Conservation (phyloP, 37 sponge, comb jelly and placozoan species). For the Geodia barretti region DNA sequence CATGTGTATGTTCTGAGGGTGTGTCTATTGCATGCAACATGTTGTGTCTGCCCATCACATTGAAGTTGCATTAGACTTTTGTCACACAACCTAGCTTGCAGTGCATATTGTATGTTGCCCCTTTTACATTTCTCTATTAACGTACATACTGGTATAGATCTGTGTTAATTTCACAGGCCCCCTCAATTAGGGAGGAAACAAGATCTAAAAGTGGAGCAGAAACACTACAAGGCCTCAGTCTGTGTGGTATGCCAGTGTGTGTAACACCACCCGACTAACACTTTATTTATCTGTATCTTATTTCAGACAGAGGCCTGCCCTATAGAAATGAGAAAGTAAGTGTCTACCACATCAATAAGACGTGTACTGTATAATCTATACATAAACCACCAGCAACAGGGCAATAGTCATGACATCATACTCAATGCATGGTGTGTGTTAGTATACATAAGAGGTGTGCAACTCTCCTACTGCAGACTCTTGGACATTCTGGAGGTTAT, state of each 20-base stretch:
- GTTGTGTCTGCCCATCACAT: too few relatives aligned
- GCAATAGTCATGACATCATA: too few relatives aligned
- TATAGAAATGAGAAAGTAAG: constrained; percentile 73
- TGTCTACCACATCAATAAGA: background rate
- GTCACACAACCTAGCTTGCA: too few relatives aligned
- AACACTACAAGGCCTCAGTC: constrained; percentile 74
- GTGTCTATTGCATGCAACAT: too few relatives aligned
- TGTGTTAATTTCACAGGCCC: constrained; percentile 35
- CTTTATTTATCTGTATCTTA: background rate
- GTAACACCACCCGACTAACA: background rate
- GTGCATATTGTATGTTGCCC: too few relatives aligned
- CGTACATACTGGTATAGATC: background rate
- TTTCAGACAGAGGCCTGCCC: constrained; percentile 74
- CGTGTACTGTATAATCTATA: too few relatives aligned
- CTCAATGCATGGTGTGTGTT: too few relatives aligned
- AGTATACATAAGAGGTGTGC: background rate
- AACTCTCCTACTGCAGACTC: constrained; percentile 36
- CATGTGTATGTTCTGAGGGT: too few relatives aligned
- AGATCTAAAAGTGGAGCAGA: constrained; percentile 77
- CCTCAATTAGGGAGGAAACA: constrained; percentile 70
- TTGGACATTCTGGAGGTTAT: constrained; percentile 89
- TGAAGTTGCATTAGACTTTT: too few relatives aligned
- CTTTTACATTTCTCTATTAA: background rate
- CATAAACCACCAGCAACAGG: too few relatives aligned
- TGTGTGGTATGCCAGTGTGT: constrained; percentile 52